Conservation (phyloP, 2,888 invertebrate genomes). For the Macaria notata region DNA sequence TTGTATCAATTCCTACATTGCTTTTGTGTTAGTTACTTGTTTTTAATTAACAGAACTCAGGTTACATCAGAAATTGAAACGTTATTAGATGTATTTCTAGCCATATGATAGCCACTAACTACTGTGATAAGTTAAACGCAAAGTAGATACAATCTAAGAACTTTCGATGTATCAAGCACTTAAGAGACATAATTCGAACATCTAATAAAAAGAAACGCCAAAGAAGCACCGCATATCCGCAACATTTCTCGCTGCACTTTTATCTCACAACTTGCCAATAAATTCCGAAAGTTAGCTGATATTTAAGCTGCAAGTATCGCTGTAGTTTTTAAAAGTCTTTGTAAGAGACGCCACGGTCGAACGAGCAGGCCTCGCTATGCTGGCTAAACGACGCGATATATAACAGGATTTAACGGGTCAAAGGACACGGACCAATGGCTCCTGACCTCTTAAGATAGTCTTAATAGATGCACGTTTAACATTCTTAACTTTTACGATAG, state of each 20-base stretch:
- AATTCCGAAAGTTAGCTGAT: conserved; percentile 23
- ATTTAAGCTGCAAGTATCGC: conserved; percentile 25
- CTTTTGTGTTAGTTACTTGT: no score
- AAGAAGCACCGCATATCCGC: background rate
- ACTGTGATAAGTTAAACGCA: background rate
- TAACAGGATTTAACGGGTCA: conserved; percentile 53
- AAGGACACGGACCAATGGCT: conserved; percentile 37
- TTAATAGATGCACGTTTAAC: conserved; percentile 28
- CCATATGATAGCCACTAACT: background rate
- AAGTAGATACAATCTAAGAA: background rate
- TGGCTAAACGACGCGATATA: conserved; percentile 39
- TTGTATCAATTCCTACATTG: no score
- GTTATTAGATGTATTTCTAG: no score
- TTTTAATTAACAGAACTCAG: background rate
- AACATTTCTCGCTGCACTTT: conserved; percentile 5
- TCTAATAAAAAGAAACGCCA: background rate
- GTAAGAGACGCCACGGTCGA: conserved; percentile 36
- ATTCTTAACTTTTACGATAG: conserved; percentile 18
- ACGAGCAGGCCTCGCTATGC: conserved; percentile 30
- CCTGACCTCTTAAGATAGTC: conserved; percentile 42
- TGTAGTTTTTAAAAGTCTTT: conserved; percentile 40
- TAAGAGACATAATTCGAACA: background rate
- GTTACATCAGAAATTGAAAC: no score
- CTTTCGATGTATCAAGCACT: no score
- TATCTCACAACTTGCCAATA: conserved; percentile 8